Evolutionary conservation across 2,888 invertebrate genomes (phyloP), one percentile per base, ranked within the genome.

Genomic region (Periphyllus acericola): DNA sequence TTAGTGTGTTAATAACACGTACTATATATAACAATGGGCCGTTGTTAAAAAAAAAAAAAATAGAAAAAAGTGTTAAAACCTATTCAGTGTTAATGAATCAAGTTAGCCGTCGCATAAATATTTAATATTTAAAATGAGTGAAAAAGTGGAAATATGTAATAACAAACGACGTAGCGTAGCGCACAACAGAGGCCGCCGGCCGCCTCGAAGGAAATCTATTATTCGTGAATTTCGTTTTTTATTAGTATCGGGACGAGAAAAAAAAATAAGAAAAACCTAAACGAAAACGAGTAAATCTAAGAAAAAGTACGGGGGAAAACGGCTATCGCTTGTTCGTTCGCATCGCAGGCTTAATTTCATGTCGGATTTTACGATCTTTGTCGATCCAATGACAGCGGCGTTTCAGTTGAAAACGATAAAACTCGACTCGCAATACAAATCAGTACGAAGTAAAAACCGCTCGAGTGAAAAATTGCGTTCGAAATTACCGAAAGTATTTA

Each of bases 401-500:
- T 25, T 66, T 82, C 40, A 71, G 71, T 71, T 32, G 71, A 82
- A 71, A 46, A 82, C 71, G 14, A 82, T 82, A 82, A 82, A 82
- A 82, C 46, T 40, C 40, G 8, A 17, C 55, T 25, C 25, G 17
- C n/a, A 32, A 34, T 74, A 82, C 21, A 71, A 82, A 82, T 82
- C 82, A 25, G 46, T 46, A 52, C 32, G 29, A 25, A 72, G 55
- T 72, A 55, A 83, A 83, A 83, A 55, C 34, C 8, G n/a, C 34
- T 9, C 34, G n/a, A 46, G 71, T 68, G 72, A 72, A 72, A 72
- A 83, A 68, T 40, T 82, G 40, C 82, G 32, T 82, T 71, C 46
- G 25, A 71, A 71, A 72, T 83, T 83, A 83, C 83, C 14, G 72
- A 83, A 52, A 55, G 29, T 83, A 83, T 83, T 83, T 83, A 74